A percentile compares a stretch with the other conserved stretches of the same genome.
These are phyloP conservation scores for Poecilia wingei DNA, from an alignment of 2,797 vertebrate species.

Conservation along the genomic window DNA sequence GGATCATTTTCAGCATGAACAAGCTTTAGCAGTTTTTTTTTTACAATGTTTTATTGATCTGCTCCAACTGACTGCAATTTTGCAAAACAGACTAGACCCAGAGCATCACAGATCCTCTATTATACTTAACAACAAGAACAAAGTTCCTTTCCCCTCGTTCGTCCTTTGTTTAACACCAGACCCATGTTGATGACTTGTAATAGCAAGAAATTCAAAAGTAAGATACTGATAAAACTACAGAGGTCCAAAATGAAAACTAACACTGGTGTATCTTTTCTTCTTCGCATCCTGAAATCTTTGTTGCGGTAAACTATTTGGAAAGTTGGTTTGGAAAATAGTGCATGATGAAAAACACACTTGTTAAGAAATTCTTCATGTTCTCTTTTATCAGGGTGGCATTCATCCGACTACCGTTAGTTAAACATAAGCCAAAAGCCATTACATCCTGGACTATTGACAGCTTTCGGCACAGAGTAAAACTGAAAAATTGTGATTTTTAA, in stretches of 20 bases:
- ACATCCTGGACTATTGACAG: neutral
- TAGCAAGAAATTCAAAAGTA: neutral
- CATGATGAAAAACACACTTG: neutral
- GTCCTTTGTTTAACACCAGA: neutral
- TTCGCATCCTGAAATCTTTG: neutral
- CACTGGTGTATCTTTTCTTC: neutral
- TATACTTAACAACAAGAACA: neutral
- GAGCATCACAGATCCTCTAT: neutral
- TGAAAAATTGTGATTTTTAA: constrained; percentile 29
- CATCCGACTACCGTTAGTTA: neutral
- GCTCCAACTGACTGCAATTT: neutral
- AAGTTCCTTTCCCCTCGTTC: neutral
- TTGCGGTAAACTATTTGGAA: neutral
- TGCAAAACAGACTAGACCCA: neutral
- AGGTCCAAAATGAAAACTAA: neutral
- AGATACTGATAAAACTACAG: neutral
- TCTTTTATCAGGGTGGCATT: neutral
- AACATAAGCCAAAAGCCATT: neutral
- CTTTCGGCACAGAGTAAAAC: constrained; percentile 6
- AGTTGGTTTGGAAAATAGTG: neutral
- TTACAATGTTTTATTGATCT: no score
- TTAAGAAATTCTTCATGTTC: neutral
- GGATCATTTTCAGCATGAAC: no score
- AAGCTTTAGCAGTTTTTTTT: no score
- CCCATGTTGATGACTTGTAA: neutral